Evolutionary conservation across 2,113 vertebrate species (phyloP).

Genomic region (Sakesphorus luctuosus): DNA sequence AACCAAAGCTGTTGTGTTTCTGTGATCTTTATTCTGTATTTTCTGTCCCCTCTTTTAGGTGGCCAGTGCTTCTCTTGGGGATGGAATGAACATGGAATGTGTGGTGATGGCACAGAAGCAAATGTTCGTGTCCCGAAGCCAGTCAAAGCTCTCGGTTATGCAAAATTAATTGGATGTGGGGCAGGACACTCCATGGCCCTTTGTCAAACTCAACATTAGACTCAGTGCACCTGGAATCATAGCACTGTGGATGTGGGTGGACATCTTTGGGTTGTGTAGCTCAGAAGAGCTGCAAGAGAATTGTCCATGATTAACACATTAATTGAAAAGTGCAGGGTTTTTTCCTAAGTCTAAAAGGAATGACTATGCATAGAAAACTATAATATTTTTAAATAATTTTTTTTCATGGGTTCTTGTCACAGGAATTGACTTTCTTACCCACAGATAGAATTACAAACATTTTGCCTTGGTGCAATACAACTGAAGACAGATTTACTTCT

Average conservation of each 20-base stretch:
- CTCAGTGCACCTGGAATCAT: neutral
- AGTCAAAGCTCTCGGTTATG: constrained; percentile 61
- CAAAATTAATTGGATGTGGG: constrained; percentile 84
- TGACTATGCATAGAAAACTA: fast-evolving
- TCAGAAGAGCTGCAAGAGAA: neutral
- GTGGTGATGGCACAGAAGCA: constrained; percentile 83
- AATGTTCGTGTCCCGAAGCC: constrained; percentile 76
- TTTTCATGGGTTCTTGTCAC: neutral
- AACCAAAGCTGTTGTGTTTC: neutral
- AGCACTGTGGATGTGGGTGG: neutral
- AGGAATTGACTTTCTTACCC: neutral
- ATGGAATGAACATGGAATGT: constrained; percentile 98
- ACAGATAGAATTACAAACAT: neutral
- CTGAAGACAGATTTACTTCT: neutral
- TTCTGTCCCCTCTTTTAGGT: constrained; percentile 70
- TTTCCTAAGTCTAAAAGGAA: neutral
- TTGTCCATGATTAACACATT: neutral
- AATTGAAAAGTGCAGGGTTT: neutral
- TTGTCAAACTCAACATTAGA: constrained; percentile 54
- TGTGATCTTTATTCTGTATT: neutral
- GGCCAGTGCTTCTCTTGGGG: constrained; percentile 87
- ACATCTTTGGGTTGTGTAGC: neutral
- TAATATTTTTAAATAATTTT: neutral
- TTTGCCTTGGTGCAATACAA: neutral
- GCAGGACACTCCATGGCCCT: constrained; percentile 91